Evolutionary conservation across 2,888 invertebrate genomes (phyloP).

Genomic region (Sturmia bella): DNA sequence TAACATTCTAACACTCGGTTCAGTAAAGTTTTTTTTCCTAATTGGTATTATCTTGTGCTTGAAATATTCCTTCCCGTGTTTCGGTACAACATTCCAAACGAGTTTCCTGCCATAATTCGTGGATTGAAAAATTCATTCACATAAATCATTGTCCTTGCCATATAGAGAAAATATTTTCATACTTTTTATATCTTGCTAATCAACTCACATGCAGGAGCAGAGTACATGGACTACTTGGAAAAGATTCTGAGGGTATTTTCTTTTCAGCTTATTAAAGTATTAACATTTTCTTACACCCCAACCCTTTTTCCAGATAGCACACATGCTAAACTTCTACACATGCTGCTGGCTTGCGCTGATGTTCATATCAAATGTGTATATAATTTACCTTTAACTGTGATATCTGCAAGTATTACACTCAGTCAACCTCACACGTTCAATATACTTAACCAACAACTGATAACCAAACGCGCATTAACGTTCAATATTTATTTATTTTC

Average conservation of each 20-base stretch:
- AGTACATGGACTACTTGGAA: constrained; percentile 17
- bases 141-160: constrained; percentile 52
- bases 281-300: constrained; percentile 9
- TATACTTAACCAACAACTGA: constrained; percentile 37
- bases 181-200: constrained; percentile 42
- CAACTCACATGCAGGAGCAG: constrained; percentile 40
- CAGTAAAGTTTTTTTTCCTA: no score
- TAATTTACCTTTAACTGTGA: constrained; percentile 52
- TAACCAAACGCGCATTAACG: constrained; percentile 68
- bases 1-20: no score
- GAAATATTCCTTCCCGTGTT: background rate
- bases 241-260: constrained; percentile 18
- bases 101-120: constrained; percentile 2
- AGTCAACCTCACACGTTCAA: constrained; percentile 26
- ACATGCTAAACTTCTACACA: constrained; percentile 39
- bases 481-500: constrained; percentile 57
- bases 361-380: constrained; percentile 30
- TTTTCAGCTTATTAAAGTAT: constrained; percentile 56
- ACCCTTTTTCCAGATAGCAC: background rate
- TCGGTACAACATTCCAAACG: background rate
- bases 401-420: constrained; percentile 21
- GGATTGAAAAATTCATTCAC: constrained; percentile 3
- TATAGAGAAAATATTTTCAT: constrained; percentile 17
- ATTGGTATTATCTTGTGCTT: background rate
- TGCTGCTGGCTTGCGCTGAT: constrained; percentile 32